Evolutionary conservation across 2,797 vertebrate genomes (phyloP).

Genomic region (Eulemur coronatus): DNA sequence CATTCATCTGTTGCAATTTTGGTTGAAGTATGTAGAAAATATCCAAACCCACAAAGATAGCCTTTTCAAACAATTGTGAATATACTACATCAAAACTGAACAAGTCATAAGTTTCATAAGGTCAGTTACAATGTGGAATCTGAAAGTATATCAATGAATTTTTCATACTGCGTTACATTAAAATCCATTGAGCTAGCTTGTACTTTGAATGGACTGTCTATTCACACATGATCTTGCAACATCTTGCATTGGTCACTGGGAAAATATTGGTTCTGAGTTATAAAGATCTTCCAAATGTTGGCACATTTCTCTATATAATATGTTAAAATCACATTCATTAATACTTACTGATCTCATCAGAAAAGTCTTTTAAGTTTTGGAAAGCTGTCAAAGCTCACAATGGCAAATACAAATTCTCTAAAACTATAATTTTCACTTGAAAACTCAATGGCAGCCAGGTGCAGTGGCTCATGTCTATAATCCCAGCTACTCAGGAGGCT

Average conservation of each 20-base stretch:
- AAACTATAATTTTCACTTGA: constrained; percentile 9
- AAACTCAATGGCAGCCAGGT: background rate
- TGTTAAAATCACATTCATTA: background rate
- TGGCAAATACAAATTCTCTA: background rate
- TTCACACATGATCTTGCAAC: background rate
- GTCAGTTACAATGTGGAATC: background rate
- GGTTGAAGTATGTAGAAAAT: background rate
- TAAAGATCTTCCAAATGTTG: background rate
- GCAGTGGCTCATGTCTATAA: background rate
- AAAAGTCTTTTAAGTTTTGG: background rate
- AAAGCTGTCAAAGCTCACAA: constrained; percentile 20
- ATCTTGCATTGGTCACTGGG: background rate
- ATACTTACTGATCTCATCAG: background rate
- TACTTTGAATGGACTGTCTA: background rate
- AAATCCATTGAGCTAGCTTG: background rate
- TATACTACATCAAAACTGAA: background rate
- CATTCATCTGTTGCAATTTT: background rate
- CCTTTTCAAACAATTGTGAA: background rate
- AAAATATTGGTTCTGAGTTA: constrained; percentile 15
- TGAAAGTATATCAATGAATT: background rate
- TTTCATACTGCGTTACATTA: background rate
- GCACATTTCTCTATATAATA: background rate
- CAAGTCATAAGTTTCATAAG: background rate
- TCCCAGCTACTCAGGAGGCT: background rate
- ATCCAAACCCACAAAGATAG: background rate